These are phyloP conservation scores for Protonemura montana DNA, from an alignment of 2,888 invertebrate species.

Conservation along the genomic window DNA sequence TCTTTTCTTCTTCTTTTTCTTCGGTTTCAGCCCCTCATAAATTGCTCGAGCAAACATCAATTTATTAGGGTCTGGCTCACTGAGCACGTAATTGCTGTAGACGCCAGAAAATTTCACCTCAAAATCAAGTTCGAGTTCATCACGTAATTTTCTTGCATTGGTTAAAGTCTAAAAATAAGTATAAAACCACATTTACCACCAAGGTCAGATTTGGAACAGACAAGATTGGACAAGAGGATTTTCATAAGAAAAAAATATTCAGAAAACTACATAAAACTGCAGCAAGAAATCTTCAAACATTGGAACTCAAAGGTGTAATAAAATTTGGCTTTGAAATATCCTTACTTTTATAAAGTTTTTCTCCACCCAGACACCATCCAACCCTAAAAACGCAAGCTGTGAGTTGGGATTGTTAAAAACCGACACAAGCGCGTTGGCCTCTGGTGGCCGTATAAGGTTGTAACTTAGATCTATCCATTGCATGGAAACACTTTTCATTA, in stretches of 20 bases:
- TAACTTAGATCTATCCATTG: constrained; percentile 60
- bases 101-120: constrained; percentile 59
- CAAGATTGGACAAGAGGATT: neutral
- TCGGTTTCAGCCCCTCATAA: constrained; percentile 61
- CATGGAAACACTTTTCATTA: constrained; percentile 60
- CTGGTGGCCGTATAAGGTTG: constrained; percentile 62
- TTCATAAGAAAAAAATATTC: neutral
- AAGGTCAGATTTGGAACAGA: no score
- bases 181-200: no score
- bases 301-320: no score
- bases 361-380: constrained; percentile 62
- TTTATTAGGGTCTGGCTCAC: constrained; percentile 60
- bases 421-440: constrained; percentile 59
- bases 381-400: constrained; percentile 59
- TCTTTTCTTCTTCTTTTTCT: constrained; percentile 57
- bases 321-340: no score
- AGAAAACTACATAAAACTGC: neutral
- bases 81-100: constrained; percentile 60
- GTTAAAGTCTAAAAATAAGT: constrained; percentile 50
- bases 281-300: no score
- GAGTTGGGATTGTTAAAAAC: constrained; percentile 56
- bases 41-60: constrained; percentile 62
- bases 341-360: constrained; percentile 58
- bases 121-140: constrained; percentile 49
- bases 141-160: constrained; percentile 51